Evolutionary conservation across 2,113 vertebrate genomes (phyloP).

Genomic region (Apteryx mantelli): DNA sequence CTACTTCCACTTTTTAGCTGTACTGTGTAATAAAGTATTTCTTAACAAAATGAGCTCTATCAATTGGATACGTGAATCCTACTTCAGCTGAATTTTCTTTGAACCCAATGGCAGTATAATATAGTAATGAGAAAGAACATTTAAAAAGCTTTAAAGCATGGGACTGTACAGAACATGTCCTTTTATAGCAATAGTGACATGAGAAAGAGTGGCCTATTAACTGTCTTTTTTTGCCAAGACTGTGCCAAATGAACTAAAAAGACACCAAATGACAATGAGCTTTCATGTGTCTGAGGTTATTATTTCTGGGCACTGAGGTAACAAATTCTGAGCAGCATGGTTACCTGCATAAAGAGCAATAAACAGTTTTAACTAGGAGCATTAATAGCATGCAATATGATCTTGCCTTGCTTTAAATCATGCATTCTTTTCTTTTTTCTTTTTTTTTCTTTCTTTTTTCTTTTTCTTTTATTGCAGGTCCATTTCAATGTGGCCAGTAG

Average conservation of each 20-base stretch:
- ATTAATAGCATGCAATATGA: rapidly evolving
- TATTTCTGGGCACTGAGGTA: background rate
- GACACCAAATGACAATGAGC: background rate
- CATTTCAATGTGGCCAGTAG: background rate
- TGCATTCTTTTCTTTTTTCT: background rate
- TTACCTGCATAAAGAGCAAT: background rate
- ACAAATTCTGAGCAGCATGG: background rate
- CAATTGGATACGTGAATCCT: background rate
- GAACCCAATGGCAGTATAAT: background rate
- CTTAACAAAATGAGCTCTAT: background rate
- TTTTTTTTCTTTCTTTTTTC: background rate
- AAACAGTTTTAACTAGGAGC: background rate
- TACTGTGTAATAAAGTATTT: background rate
- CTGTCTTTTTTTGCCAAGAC: background rate
- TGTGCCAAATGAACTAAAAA: constrained; percentile 4
- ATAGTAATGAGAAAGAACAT: background rate
- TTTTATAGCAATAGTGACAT: constrained; percentile 28
- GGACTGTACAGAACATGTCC: background rate
- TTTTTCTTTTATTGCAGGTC: background rate
- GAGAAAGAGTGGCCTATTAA: background rate
- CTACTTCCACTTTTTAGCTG: background rate
- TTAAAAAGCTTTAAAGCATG: background rate
- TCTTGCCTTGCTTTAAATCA: background rate
- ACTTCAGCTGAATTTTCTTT: background rate
- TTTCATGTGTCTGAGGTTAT: background rate